Conservation (phyloP, 2,797 vertebrate species). For the Eutrigla gurnardus region DNA sequence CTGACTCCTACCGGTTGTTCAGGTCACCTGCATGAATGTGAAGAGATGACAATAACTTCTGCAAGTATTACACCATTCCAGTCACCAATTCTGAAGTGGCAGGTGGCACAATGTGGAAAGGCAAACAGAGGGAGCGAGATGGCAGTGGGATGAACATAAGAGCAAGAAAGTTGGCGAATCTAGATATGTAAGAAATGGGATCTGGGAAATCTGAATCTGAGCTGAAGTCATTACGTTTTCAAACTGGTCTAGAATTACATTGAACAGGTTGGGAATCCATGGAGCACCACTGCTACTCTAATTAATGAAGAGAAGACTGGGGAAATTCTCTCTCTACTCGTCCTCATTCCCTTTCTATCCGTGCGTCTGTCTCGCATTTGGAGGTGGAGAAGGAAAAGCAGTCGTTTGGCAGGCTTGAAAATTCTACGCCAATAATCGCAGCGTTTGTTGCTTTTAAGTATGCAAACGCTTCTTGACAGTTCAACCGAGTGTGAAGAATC, state of each 20-base stretch:
- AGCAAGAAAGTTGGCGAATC: neutral
- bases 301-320: neutral
- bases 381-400: neutral
- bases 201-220: neutral
- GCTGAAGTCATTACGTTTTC: neutral
- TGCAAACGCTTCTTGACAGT: neutral
- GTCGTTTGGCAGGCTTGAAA: neutral
- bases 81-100: neutral
- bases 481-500: conserved; percentile 13
- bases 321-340: neutral
- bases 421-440: conserved; percentile 3
- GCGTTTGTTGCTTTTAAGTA: neutral
- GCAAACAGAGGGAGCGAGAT: neutral
- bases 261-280: neutral
- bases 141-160: neutral
- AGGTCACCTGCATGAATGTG: neutral
- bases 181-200: neutral
- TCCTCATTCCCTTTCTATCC: neutral
- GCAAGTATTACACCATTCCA: accelerated
- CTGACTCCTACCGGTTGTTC: conserved; percentile 4
- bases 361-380: neutral
- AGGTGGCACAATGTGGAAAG: neutral
- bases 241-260: neutral
- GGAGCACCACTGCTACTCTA: neutral
- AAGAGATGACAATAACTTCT: neutral